Base-by-base conservation (phyloP, 2,888 invertebrate genomes). In the Flexamia atlantica region DNA sequence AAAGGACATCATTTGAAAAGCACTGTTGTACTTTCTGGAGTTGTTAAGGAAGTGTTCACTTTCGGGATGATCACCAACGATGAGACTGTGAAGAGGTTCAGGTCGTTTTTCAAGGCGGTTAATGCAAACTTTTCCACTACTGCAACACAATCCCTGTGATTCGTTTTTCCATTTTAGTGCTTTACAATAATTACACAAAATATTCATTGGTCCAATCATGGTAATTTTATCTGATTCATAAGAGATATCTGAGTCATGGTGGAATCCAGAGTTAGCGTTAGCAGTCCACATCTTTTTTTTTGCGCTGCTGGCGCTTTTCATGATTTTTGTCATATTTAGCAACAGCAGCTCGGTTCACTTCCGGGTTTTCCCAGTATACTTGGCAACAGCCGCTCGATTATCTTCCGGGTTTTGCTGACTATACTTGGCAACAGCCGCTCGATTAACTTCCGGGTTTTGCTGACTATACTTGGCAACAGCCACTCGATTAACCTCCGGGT, bases 1-100 rank as follows among this genome's bases (percentile, higher is more conserved):
- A 83, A 86, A 84, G 9, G 83, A 84, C 23, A 84, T 86, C 86
- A 86, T 85, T 28, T 85, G 84, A 40, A 86, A 85, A 25, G 60
- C 60, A 79, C 64, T 50, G 74, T 86, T 86, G 50, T 86, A 85
- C 17, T 50, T 32, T 60, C 84, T 83, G 32, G 81, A 50, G 36
- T 85, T 74, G 28, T 42, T 36, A 0, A 84, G 12, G 70, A 86
- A 86, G 79, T 85, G 68, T 14, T 84, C 79, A 30, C 36, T 42
- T 14, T 85, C 72, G n/a, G 42, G 42, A 36, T 84, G 53, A 36
- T 64, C 36, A 4, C 81, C 74, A 5, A 42, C 82, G 70, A 28
- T 76, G 79, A 40, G 82, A 42, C 57, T 83, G 32, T 30, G 32
- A 4, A 68, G 68, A 28, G 30, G 68, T 68, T 68, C 30, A n/a